Evolutionary conservation across 2,113 vertebrate genomes (phyloP).

Genomic region (Meles meles): DNA sequence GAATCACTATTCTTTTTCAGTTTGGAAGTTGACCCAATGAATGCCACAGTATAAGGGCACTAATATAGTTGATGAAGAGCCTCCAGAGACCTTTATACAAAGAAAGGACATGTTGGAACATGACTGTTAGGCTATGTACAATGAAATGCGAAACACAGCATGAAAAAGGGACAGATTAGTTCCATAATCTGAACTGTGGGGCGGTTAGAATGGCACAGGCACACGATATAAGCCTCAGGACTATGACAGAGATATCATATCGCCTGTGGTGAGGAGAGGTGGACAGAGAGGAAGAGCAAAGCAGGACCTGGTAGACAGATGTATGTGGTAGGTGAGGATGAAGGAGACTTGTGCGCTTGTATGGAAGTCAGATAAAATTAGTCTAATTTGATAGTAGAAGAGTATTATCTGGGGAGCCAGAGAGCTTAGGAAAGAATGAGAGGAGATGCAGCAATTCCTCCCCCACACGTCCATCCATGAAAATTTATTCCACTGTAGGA

Average conservation of each 20-base stretch:
- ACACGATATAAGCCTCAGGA: not conserved
- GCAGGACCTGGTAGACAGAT: not conserved
- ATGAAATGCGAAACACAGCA: not conserved
- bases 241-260: not conserved
- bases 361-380: not conserved
- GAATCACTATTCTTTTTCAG: not conserved
- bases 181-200: not conserved
- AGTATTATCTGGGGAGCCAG: not conserved
- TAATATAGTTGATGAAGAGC: not conserved
- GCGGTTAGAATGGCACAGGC: not conserved
- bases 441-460: not conserved
- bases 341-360: not conserved
- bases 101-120: not conserved
- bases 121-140: not conserved
- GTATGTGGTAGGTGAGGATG: not conserved
- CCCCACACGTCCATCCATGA: not conserved
- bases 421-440: not conserved
- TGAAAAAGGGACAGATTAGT: not conserved
- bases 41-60: not conserved
- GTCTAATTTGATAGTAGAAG: not conserved
- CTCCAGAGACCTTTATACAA: not conserved
- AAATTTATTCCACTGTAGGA: not conserved
- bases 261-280: not conserved
- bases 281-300: not conserved
- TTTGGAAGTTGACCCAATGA: not conserved